Percentiles rank a stretch among this genome's conserved stretches.
These are phyloP conservation scores for Tapirus indicus DNA, from an alignment of 2,797 vertebrate genomes.

Conservation along the genomic window DNA sequence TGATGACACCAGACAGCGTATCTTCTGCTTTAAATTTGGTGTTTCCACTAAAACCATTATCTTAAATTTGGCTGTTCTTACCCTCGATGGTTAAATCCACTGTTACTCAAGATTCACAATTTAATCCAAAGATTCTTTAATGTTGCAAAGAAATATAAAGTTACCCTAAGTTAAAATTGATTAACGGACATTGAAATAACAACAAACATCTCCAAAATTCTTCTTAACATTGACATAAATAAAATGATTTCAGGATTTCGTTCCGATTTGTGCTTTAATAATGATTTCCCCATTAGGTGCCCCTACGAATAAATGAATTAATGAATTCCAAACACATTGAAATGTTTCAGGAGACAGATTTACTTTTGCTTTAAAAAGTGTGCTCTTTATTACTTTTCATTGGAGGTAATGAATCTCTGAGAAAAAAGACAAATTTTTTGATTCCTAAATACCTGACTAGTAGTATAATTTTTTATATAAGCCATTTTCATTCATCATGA, in stretches of 20 bases:
- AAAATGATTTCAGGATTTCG: constrained; percentile 18
- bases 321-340: constrained; percentile 49
- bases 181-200: not conserved
- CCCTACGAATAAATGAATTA: constrained; percentile 56
- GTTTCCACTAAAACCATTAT: not conserved
- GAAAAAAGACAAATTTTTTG: constrained; percentile 73
- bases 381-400: not conserved
- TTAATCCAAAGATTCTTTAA: not conserved
- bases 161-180: not conserved
- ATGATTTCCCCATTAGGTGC: constrained; percentile 67
- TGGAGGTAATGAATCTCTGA: constrained; percentile 78
- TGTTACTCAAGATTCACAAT: not conserved
- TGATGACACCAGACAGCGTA: not conserved
- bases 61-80: not conserved
- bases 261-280: constrained; percentile 53
- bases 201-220: not conserved
- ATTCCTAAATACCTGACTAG: constrained; percentile 81
- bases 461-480: constrained; percentile 82
- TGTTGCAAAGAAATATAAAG: not conserved
- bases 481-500: constrained; percentile 81
- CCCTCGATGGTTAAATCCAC: not conserved
- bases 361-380: constrained; percentile 68
- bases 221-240: not conserved
- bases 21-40: not conserved
- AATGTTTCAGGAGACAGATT: constrained; percentile 72